Percentiles rank a stretch among this genome's conserved stretches.
Evolutionary conservation across 1,140 invertebrate genomes (phyloP).

Genomic region (Laupala kohalensis): DNA sequence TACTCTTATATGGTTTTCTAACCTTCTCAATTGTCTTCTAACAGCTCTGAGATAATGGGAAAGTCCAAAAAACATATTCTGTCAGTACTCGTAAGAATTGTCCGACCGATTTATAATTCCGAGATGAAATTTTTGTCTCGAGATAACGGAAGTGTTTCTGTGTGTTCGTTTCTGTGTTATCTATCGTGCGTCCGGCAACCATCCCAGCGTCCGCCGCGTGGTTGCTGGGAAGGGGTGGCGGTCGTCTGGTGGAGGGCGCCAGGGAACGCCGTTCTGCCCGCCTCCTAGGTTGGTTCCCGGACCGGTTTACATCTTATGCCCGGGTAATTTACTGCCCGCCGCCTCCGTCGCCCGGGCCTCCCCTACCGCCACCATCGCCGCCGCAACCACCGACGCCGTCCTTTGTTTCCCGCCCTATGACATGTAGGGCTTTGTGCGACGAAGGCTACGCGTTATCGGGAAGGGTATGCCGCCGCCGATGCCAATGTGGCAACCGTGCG

Average conservation of each 20-base stretch:
- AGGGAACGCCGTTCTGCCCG: neutral
- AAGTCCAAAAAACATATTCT: too few relatives aligned
- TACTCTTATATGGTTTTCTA: too few relatives aligned
- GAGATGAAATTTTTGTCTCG: too few relatives aligned
- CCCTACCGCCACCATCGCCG: too few relatives aligned
- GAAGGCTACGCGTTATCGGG: neutral
- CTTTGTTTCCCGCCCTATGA: neutral
- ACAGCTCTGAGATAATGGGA: too few relatives aligned
- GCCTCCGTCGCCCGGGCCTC: neutral
- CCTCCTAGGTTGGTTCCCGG: neutral
- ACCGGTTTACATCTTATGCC: neutral
- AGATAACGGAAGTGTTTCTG: neutral
- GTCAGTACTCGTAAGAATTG: too few relatives aligned
- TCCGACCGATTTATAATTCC: too few relatives aligned
- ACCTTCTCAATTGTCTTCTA: too few relatives aligned
- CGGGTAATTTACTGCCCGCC: neutral
- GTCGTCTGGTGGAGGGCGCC: neutral
- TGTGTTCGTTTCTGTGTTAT: neutral
- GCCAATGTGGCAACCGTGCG: neutral
- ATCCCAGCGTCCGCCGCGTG: too few relatives aligned
- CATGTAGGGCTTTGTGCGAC: neutral
- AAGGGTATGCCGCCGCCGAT: neutral
- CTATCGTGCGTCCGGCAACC: neutral
- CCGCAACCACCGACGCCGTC: neutral
- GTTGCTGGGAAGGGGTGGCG: neutral